Percentiles rank a stretch among this genome's conserved stretches.
These are phyloP conservation scores for Seladonia tumulorum DNA, from an alignment of 2,888 invertebrate species.

Conservation along the genomic window DNA sequence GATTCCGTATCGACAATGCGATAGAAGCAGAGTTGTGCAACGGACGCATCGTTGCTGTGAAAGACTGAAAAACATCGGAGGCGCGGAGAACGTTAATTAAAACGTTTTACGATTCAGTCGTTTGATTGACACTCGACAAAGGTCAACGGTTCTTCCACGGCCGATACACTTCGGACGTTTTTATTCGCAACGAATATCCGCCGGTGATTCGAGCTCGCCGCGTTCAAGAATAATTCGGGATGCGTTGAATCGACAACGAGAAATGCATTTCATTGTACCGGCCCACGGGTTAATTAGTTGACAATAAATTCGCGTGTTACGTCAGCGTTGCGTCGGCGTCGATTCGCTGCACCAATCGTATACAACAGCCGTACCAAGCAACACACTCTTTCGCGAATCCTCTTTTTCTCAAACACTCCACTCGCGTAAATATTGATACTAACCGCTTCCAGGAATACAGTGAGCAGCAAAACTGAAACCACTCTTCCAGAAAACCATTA, in stretches of 20 bases:
- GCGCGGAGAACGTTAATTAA: slow-evolving; percentile 41
- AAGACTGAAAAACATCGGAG: neutral
- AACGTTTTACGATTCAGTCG: slow-evolving; percentile 28
- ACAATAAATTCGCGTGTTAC: slow-evolving; percentile 72
- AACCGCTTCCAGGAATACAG: neutral
- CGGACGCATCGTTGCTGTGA: neutral
- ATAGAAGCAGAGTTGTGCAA: neutral
- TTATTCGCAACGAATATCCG: neutral
- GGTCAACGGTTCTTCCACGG: slow-evolving; percentile 25
- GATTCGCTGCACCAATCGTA: neutral
- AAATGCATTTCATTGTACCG: slow-evolving; percentile 18
- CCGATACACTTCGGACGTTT: neutral
- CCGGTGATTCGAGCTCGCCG: neutral
- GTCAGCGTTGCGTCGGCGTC: slow-evolving; percentile 38
- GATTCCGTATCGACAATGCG: neutral
- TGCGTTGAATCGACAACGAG: slow-evolving; percentile 46
- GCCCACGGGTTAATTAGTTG: slow-evolving; percentile 69
- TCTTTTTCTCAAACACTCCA: neutral
- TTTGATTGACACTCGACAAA: slow-evolving; percentile 27
- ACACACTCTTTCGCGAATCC: neutral
- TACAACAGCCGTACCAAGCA: neutral
- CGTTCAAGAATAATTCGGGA: slow-evolving; percentile 5
- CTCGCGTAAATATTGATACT: neutral
- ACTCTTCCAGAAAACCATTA: too few relatives aligned
- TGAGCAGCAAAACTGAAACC: too few relatives aligned